Percentiles rank a stretch among this genome's conserved stretches.
Conservation (phyloP, 2,888 invertebrate genomes). For the Minunthozetes semirufus region DNA sequence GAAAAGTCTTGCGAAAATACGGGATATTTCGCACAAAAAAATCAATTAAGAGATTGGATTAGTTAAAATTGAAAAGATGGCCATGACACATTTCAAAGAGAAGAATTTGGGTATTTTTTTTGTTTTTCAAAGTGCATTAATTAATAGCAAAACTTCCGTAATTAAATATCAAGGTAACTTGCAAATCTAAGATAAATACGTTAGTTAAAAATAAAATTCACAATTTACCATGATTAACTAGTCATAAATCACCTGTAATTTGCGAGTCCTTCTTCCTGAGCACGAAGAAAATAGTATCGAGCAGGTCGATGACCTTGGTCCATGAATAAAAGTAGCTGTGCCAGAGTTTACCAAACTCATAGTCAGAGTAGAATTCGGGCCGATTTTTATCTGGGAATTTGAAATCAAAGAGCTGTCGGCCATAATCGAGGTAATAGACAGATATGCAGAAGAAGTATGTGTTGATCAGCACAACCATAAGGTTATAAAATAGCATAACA, state of each 20-base stretch:
- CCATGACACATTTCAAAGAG: too few relatives aligned
- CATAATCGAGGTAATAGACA: not conserved
- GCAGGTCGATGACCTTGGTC: slow-evolving; percentile 18
- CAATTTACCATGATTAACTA: not conserved
- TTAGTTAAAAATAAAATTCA: not conserved
- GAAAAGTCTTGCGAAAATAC: too few relatives aligned
- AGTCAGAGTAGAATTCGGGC: not conserved
- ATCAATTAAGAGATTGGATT: too few relatives aligned
- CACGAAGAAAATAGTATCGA: slow-evolving; percentile 27
- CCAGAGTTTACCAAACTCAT: not conserved
- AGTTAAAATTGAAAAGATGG: too few relatives aligned
- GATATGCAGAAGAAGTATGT: not conserved
- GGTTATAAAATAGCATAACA: not conserved
- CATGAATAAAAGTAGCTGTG: not conserved
- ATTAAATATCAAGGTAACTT: too few relatives aligned
- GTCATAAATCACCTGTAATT: not conserved
- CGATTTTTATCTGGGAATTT: not conserved
- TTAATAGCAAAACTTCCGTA: too few relatives aligned
- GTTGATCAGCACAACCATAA: slow-evolving; percentile 9
- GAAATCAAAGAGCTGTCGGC: slow-evolving; percentile 18
- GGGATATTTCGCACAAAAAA: too few relatives aligned
- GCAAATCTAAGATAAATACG: too few relatives aligned
- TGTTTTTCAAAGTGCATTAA: too few relatives aligned
- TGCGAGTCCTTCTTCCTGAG: slow-evolving; percentile 19
- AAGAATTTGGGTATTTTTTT: too few relatives aligned